A percentile compares a stretch with the other conserved stretches of the same genome.
Evolutionary conservation across 2,113 vertebrate species (phyloP).

Genomic region (Lophochroa leadbeateri): DNA sequence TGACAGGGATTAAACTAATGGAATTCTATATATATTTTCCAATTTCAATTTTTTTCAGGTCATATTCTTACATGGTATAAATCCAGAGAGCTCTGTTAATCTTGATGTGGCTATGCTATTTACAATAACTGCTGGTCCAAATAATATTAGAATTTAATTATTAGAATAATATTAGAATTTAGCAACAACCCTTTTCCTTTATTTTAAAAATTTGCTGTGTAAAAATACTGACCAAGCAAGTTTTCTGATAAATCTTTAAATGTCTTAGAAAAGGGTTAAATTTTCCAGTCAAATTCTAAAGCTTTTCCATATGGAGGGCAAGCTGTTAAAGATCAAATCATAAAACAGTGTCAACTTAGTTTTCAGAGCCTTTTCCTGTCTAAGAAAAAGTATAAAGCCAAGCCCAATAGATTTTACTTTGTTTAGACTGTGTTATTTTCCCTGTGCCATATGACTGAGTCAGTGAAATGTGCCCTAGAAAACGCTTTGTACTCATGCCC

Average conservation of each 20-base stretch:
- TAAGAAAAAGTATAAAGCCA: not conserved
- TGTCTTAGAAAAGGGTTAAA: not conserved
- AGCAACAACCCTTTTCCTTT: not conserved
- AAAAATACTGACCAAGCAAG: not conserved
- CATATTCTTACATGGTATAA: not conserved
- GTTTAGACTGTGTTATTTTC: not conserved
- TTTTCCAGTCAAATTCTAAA: conserved; percentile 6
- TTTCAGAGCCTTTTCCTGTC: not conserved
- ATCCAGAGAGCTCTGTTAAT: not conserved
- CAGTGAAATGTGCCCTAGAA: not conserved
- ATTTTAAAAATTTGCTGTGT: not conserved
- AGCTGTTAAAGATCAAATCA: conserved; percentile 2
- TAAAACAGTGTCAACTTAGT: not conserved
- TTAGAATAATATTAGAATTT: not conserved
- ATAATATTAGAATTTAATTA: not conserved
- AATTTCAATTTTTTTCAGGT: not conserved
- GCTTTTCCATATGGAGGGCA: not conserved
- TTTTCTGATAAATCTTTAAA: not conserved
- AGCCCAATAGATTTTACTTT: not conserved
- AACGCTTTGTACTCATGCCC: not conserved
- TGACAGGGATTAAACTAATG: not conserved
- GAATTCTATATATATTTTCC: not conserved
- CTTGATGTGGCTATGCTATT: not conserved
- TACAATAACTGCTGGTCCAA: not conserved
- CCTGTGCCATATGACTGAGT: not conserved